A percentile compares a stretch with the other conserved stretches of the same genome.
These are phyloP conservation scores for Thera obeliscata DNA, from an alignment of 2,888 invertebrate species.

Conservation along the genomic window DNA sequence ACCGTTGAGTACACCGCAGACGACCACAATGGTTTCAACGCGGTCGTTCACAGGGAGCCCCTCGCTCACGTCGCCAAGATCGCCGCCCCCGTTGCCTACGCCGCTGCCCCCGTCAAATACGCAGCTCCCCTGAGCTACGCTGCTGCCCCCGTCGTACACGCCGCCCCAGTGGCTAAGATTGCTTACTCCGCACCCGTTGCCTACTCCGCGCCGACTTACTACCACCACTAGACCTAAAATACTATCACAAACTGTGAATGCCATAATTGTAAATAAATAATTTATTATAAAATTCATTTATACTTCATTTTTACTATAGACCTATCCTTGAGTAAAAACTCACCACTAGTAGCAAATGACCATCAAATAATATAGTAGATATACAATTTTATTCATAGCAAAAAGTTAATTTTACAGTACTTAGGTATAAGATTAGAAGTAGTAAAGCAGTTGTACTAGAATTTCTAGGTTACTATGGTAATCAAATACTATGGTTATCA, in stretches of 20 bases:
- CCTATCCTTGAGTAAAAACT: background rate
- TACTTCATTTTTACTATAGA: background rate
- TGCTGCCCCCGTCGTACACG: conserved; percentile 46
- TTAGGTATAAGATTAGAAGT: conserved; percentile 2
- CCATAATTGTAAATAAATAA: conserved; percentile 61
- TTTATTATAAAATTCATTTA: conserved; percentile 50
- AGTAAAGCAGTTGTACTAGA: conserved; percentile 8
- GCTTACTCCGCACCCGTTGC: conserved; percentile 34
- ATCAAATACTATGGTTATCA: conserved; percentile 56
- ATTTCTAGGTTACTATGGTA: conserved; percentile 11
- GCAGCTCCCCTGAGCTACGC: conserved; percentile 43
- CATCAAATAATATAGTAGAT: conserved; percentile 11
- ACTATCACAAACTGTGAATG: conserved; percentile 42
- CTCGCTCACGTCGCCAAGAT: conserved; percentile 55
- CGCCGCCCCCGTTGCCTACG: conserved; percentile 45
- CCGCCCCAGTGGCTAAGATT: conserved; percentile 47
- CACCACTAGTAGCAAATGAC: background rate
- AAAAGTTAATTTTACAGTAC: background rate
- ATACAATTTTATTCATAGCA: conserved; percentile 13
- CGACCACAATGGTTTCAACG: conserved; percentile 79
- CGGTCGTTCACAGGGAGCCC: conserved; percentile 76
- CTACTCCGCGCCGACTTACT: conserved; percentile 44
- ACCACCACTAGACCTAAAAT: conserved; percentile 54
- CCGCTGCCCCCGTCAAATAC: conserved; percentile 50
- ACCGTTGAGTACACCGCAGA: conserved; percentile 82